Evolutionary conservation across 2,888 invertebrate species (phyloP).

Genomic region (Philopedon plagiatum): DNA sequence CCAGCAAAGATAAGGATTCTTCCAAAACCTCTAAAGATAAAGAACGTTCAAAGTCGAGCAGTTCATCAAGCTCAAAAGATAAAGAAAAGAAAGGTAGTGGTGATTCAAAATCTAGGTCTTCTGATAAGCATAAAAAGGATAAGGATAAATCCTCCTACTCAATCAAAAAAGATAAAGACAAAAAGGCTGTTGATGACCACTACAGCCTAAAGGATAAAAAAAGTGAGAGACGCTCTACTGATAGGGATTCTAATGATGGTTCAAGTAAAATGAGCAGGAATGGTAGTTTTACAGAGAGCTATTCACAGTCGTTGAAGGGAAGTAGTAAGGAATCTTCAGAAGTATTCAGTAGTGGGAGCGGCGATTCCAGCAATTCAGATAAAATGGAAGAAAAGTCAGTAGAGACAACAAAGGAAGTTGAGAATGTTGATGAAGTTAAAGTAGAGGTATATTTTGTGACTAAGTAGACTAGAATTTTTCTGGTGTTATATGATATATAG

Average conservation of each 20-base stretch:
- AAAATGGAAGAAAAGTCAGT: conserved; percentile 51
- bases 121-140: conserved; percentile 52
- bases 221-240: conserved; percentile 80
- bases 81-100: conserved; percentile 34
- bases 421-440: conserved; percentile 52
- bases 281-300: conserved; percentile 65
- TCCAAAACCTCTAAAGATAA: conserved; percentile 52
- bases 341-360: conserved; percentile 51
- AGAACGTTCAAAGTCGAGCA: conserved; percentile 40
- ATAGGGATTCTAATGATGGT: conserved; percentile 86
- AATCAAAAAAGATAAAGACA: conserved; percentile 54
- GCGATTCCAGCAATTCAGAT: conserved; percentile 66
- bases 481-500: too few relatives aligned
- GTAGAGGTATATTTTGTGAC: conserved; percentile 12
- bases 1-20: conserved; percentile 35
- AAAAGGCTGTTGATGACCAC: conserved; percentile 78
- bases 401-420: conserved; percentile 28
- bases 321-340: conserved; percentile 40
- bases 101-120: conserved; percentile 35
- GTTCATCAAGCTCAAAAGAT: conserved; percentile 44
- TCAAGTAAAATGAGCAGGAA: conserved; percentile 65
- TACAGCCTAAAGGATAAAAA: conserved; percentile 77
- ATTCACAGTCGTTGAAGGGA: conserved; percentile 19
- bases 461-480: too few relatives aligned
- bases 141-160: conserved; percentile 32